These are phyloP conservation scores for Cheirogaleus medius DNA, from an alignment of 2,113 vertebrate species.

Conservation along the genomic window DNA sequence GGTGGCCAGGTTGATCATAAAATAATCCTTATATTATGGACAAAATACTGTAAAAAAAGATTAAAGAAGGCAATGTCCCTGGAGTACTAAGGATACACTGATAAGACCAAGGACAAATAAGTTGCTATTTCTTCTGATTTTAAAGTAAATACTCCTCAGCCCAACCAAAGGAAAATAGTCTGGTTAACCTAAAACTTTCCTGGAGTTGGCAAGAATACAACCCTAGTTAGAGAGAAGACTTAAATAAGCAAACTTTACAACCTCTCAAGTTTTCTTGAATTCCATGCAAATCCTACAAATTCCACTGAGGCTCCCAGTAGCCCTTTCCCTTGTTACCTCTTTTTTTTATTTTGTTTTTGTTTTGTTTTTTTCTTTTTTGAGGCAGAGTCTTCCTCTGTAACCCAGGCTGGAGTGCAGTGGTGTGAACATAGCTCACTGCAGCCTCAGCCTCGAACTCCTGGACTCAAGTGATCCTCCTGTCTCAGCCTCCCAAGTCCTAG, in stretches of 20 bases:
- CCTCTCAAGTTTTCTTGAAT: not conserved
- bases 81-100: not conserved
- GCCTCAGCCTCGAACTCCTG: too few species aligned
- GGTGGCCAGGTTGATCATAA: not conserved
- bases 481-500: too few species aligned
- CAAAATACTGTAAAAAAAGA: slow-evolving; percentile 14
- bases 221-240: not conserved
- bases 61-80: not conserved
- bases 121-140: not conserved
- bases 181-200: not conserved
- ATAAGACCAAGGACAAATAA: not conserved
- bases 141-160: slow-evolving; percentile 27
- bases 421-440: too few species aligned
- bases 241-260: slow-evolving; percentile 14
- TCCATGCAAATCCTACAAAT: not conserved
- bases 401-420: too few species aligned
- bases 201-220: not conserved
- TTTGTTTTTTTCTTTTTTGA: too few species aligned
- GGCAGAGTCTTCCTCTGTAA: too few species aligned
- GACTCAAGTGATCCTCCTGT: too few species aligned
- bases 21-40: not conserved
- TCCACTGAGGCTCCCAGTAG: not conserved
- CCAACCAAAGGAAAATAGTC: not conserved
- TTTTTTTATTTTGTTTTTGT: not conserved
- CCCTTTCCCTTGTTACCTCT: not conserved